Percentiles rank a stretch among this genome's conserved stretches.
phyloP scores from a whole-genome alignment of 1,140 invertebrate species.

The Zelostemma sp. region DNA sequence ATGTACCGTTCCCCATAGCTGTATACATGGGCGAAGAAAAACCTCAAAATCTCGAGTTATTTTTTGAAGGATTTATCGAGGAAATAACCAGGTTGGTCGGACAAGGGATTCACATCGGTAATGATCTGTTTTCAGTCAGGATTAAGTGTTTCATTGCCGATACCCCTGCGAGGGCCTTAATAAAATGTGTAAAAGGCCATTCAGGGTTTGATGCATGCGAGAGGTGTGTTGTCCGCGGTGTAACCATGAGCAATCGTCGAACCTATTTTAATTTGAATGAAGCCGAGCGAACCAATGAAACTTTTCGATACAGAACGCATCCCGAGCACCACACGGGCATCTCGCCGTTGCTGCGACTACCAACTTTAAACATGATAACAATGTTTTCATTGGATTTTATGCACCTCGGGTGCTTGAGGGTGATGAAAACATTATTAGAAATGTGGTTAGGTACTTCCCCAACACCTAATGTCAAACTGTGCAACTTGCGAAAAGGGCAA shows the following conservation, averaged over 20 bases:
- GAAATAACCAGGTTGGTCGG: not conserved
- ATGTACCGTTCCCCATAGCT: slow-evolving; percentile 6
- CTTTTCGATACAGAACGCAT: slow-evolving; percentile 11
- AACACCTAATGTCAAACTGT: too few relatives aligned
- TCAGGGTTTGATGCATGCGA: too few relatives aligned
- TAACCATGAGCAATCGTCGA: not conserved
- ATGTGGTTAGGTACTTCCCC: too few relatives aligned
- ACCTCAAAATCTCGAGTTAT: slow-evolving; percentile 1
- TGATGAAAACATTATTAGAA: too few relatives aligned
- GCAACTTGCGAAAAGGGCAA: too few relatives aligned
- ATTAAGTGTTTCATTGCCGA: too few relatives aligned
- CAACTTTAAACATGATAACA: too few relatives aligned
- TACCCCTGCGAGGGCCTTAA: slow-evolving; percentile 14
- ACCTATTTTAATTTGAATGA: slow-evolving; percentile 7
- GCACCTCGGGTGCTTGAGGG: too few relatives aligned
- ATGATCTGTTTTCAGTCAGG: not conserved
- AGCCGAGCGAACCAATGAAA: slow-evolving; percentile 8
- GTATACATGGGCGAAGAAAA: slow-evolving; percentile 12
- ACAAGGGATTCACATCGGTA: not conserved
- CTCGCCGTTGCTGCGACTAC: too few relatives aligned
- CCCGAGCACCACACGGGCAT: slow-evolving; percentile 6
- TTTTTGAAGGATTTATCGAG: not conserved
- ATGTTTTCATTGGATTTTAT: too few relatives aligned
- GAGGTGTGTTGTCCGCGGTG: too few relatives aligned
- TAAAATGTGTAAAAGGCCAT: slow-evolving; percentile 22